Percentiles rank a stretch among this genome's conserved stretches.
phyloP scores from a whole-genome alignment of 2,797 vertebrate species.

The Acanthis flammea region DNA sequence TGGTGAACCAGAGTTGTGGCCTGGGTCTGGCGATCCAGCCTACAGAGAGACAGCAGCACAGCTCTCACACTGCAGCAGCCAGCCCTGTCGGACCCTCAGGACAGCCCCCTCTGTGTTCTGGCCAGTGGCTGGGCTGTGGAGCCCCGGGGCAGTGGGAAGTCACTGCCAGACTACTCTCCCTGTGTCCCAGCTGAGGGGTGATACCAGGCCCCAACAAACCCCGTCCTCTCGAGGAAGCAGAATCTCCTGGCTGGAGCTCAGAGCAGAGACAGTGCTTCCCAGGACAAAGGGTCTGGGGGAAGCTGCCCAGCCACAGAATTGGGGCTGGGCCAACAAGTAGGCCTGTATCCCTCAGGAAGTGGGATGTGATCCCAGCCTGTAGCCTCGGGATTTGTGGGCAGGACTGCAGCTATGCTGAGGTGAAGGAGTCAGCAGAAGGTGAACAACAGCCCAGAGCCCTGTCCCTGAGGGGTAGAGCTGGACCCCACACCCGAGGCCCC shows the following conservation, averaged over 20 bases:
- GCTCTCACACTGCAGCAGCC: background rate
- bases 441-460: background rate
- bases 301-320: background rate
- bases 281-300: background rate
- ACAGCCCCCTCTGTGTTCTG: rapidly evolving
- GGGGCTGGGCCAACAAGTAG: background rate
- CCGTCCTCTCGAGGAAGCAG: background rate
- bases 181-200: rapidly evolving
- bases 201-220: rapidly evolving
- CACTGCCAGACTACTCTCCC: background rate
- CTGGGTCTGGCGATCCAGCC: constrained; percentile 92
- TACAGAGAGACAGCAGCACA: constrained; percentile 27
- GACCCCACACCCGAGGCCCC: background rate
- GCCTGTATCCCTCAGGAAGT: background rate
- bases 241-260: background rate
- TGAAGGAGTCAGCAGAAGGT: background rate
- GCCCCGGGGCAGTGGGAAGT: background rate
- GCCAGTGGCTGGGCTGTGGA: rapidly evolving
- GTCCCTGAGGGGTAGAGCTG: background rate
- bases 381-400: background rate
- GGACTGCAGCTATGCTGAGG: background rate
- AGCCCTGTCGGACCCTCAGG: rapidly evolving
- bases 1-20: constrained; percentile 94
- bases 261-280: rapidly evolving
- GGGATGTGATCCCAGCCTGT: background rate